Percentiles rank a stretch among this genome's conserved stretches.
These are phyloP conservation scores for Jacana jacana DNA, from an alignment of 2,113 vertebrate genomes.

Conservation along the genomic window DNA sequence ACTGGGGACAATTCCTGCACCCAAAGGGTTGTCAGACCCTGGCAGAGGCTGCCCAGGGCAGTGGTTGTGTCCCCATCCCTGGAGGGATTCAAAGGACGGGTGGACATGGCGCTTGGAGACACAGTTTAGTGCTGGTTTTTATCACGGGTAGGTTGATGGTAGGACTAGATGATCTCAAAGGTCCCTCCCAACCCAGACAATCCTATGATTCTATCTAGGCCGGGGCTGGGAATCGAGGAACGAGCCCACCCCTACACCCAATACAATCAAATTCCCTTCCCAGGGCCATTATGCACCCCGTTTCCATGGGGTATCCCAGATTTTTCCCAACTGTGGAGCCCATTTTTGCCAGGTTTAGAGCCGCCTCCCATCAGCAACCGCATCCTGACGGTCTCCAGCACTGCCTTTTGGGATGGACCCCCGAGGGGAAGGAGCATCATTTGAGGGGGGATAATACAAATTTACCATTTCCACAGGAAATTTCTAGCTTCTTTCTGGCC, in stretches of 20 bases:
- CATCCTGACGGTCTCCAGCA: accelerated
- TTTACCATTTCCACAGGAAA: background rate
- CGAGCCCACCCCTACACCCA: accelerated
- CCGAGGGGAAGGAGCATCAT: accelerated
- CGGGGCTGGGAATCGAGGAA: background rate
- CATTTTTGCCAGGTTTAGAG: background rate
- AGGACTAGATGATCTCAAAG: no score
- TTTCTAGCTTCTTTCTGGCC: background rate
- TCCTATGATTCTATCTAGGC: background rate
- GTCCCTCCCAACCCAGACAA: no score
- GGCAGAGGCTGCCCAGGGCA: no score
- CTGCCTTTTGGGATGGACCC: accelerated
- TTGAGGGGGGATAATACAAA: accelerated
- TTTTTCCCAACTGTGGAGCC: accelerated
- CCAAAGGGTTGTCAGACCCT: no score
- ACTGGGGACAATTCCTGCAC: no score
- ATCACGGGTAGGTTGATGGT: no score
- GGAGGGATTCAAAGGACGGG: no score
- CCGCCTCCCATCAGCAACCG: background rate
- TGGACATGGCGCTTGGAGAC: no score
- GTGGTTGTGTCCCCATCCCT: no score
- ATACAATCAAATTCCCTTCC: background rate
- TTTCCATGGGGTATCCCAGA: background rate
- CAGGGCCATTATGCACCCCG: accelerated
- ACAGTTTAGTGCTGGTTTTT: no score